Conservation (phyloP, 1,140 invertebrate species). For the Apis dorsata region DNA sequence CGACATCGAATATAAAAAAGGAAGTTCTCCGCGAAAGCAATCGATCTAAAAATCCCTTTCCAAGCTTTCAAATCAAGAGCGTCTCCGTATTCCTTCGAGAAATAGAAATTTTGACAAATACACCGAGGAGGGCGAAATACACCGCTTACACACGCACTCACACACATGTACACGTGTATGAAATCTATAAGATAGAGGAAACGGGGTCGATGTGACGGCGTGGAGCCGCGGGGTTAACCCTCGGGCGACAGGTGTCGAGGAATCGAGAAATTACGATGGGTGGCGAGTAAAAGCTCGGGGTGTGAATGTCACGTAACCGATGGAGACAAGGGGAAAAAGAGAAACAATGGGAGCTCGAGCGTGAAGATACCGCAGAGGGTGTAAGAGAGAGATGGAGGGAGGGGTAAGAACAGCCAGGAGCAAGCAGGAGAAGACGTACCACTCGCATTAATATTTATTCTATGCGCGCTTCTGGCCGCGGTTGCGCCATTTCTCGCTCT, state of each 20-base stretch:
- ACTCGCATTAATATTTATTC: conserved; percentile 68
- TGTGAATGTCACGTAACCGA: conserved; percentile 41
- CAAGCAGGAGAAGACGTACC: conserved; percentile 21
- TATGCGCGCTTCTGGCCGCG: conserved; percentile 38
- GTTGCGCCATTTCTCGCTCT: conserved; percentile 5
- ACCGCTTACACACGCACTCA: not conserved
- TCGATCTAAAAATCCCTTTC: not conserved
- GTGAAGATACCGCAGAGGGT: conserved; percentile 24
- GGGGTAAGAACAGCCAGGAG: conserved; percentile 40
- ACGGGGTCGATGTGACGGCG: conserved; percentile 23
- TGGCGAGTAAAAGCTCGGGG: conserved; percentile 36
- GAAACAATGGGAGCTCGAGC: conserved; percentile 62
- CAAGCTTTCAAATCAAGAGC: not conserved
- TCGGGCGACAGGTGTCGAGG: conserved; percentile 29
- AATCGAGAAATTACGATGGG: conserved; percentile 56
- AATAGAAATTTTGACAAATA: conserved; percentile 31
- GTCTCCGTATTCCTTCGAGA: not conserved
- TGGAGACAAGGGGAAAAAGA: conserved; percentile 28
- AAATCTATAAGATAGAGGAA: conserved; percentile 14
- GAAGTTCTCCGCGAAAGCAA: not conserved
- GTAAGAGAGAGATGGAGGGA: no score
- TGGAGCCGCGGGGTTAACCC: conserved; percentile 14
- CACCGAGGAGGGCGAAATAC: not conserved
- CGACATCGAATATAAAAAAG: no score
- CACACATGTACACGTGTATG: not conserved